Evolutionary conservation across 2,113 vertebrate species (phyloP).

Genomic region (Ivindomyrus marchei): DNA sequence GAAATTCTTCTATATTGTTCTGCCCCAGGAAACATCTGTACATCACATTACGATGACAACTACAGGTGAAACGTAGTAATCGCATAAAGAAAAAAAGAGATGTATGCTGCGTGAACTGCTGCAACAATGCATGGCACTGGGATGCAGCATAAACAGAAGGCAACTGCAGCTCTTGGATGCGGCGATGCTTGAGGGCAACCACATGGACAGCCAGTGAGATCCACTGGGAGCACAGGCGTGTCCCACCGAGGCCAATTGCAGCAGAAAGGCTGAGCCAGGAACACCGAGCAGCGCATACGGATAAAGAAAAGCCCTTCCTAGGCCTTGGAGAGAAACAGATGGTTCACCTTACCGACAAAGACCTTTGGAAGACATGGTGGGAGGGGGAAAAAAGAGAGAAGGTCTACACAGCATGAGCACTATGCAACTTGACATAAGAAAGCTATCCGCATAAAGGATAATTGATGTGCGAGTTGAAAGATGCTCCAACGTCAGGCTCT

Average conservation of each 20-base stretch:
- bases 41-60: neutral
- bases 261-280: neutral
- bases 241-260: neutral
- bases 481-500: neutral
- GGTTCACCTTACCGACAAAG: neutral
- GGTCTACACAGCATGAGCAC: neutral
- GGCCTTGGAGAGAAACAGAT: neutral
- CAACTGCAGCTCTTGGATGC: neutral
- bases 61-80: neutral
- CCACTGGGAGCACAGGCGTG: neutral
- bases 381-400: neutral
- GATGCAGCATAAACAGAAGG: neutral
- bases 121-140: neutral
- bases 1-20: neutral
- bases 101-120: neutral
- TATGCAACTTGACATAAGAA: neutral
- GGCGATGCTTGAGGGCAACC: neutral
- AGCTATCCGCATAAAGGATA: neutral
- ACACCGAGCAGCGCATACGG: neutral
- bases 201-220: neutral
- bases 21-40: neutral
- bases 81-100: neutral
- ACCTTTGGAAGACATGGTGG: neutral
- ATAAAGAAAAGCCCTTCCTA: neutral
- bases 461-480: neutral